A percentile compares a stretch with the other conserved stretches of the same genome.
Evolutionary conservation across 2,888 invertebrate species (phyloP).

Genomic region (Noctua fimbriata): DNA sequence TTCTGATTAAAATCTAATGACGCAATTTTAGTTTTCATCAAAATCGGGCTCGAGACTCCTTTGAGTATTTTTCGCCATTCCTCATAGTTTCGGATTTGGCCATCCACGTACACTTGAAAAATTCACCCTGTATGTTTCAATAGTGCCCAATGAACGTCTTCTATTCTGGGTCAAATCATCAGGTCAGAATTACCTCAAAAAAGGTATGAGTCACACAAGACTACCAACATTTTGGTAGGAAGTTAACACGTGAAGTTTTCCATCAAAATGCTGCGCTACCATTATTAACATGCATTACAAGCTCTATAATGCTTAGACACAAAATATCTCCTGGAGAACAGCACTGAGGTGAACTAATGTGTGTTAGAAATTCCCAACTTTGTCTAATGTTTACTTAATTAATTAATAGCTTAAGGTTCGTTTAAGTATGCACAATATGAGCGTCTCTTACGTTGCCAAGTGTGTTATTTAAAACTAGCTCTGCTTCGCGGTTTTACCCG

Average conservation of each 20-base stretch:
- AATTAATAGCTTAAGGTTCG: constrained; percentile 37
- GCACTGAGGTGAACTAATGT: constrained; percentile 43
- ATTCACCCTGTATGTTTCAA: too few relatives aligned
- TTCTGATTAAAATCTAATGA: too few relatives aligned
- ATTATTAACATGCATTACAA: constrained; percentile 10
- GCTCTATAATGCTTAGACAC: constrained; percentile 9
- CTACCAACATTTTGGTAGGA: not conserved
- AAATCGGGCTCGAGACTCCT: too few relatives aligned
- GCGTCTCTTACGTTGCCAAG: constrained; percentile 26
- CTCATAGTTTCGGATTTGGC: too few relatives aligned
- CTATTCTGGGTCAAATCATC: not conserved
- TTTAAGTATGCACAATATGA: constrained; percentile 34
- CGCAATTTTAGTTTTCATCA: too few relatives aligned
- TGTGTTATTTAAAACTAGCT: not conserved
- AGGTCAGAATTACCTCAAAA: not conserved
- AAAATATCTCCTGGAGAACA: constrained; percentile 33
- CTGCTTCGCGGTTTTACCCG: not conserved
- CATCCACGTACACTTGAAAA: too few relatives aligned
- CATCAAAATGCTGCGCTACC: not conserved
- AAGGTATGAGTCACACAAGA: not conserved
- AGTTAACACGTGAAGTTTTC: not conserved
- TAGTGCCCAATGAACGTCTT: not conserved
- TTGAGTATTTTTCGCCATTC: too few relatives aligned
- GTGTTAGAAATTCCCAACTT: constrained; percentile 47
- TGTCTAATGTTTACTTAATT: constrained; percentile 41